Evolutionary conservation across 2,113 vertebrate species (phyloP), one percentile per base, ranked within the genome.

Genomic region (Hippolais icterina): DNA sequence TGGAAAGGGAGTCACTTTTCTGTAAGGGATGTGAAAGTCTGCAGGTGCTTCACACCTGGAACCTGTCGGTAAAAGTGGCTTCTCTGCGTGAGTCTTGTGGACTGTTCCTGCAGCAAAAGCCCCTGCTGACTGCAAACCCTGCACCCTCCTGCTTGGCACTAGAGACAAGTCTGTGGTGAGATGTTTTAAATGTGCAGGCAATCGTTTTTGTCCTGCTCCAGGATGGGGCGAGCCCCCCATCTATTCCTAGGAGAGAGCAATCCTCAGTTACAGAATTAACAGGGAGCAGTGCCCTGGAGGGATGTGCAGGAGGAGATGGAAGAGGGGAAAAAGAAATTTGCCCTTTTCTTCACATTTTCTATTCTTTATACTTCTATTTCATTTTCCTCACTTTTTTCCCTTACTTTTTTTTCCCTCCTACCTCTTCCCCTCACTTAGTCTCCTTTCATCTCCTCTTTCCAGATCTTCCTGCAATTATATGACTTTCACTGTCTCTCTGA

Each of bases 401-500:
- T 24, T 17, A 17, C 50, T 41, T 54, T 61, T 81, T 42, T 37
- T 64, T 27, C 42, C 50, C 44, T 56, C 37, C 49, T 35, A 24
- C 33, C 49, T 83, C 59, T 54, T 57, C 44, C 46, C 8, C 11
- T 83, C 6, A 2, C 64, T 90, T 59, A 47, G 42, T 50, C 53
- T 80, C 54, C 50, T 90, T 95, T 94, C 59, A 70, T 90, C 75
- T 95, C 42, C 31, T 63, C 59, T 93, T 78, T 54, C 71, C 76
- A 50, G 39, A 47, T 81, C 33, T 80, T 44, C 29, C 68, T 14
- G 56, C 63, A 41, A 77, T 94, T 85, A 78, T 13, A 56, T 57
- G 65, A 35, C 65, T 93, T 80, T 83, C 68, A 77, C 15, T 0
- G 0, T 16, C 60, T 71, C 33, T 88, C 44, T 78, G 75, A 35